These are phyloP conservation scores for Marasmarcha lunaedactyla DNA, from an alignment of 2,888 invertebrate genomes.

Conservation along the genomic window DNA sequence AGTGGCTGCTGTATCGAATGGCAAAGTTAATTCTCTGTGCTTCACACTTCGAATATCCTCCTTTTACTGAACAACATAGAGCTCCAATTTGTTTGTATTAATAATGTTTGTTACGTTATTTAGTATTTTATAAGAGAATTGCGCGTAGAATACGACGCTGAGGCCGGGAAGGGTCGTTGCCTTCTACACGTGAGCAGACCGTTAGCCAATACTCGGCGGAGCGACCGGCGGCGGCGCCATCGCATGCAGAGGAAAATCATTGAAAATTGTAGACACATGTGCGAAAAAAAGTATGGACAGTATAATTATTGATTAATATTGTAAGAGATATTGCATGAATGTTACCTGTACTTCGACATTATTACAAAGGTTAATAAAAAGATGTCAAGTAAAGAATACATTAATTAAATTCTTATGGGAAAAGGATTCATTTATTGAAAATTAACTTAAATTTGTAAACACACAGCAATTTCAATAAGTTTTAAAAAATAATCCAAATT, in stretches of 20 bases:
- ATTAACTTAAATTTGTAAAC: no score
- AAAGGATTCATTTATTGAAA: no score
- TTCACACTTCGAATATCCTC: no score
- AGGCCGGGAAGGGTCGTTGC: conserved; percentile 66
- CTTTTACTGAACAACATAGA: no score
- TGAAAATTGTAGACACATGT: conserved; percentile 32
- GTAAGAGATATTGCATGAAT: no score
- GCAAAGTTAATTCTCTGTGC: conserved; percentile 1
- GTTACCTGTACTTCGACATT: no score
- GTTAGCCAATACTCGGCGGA: conserved; percentile 56
- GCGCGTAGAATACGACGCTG: conserved; percentile 61
- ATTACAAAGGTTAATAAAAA: no score
- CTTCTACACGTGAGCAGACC: conserved; percentile 63
- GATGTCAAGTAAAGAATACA: no score
- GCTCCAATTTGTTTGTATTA: conserved; percentile 13
- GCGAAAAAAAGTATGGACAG: conserved; percentile 19
- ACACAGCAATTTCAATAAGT: no score
- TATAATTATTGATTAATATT: no score
- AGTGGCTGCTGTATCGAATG: conserved; percentile 20
- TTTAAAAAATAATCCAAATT: no score
- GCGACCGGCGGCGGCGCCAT: conserved; percentile 41
- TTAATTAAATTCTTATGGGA: no score
- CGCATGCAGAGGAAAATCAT: conserved; percentile 55
- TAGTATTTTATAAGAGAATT: conserved; percentile 23
- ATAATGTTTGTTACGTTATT: conserved; percentile 19